Percentiles rank a stretch among this genome's conserved stretches.
Evolutionary conservation across 2,797 vertebrate species (phyloP).

Genomic region (Hydrocynus forskahlii): DNA sequence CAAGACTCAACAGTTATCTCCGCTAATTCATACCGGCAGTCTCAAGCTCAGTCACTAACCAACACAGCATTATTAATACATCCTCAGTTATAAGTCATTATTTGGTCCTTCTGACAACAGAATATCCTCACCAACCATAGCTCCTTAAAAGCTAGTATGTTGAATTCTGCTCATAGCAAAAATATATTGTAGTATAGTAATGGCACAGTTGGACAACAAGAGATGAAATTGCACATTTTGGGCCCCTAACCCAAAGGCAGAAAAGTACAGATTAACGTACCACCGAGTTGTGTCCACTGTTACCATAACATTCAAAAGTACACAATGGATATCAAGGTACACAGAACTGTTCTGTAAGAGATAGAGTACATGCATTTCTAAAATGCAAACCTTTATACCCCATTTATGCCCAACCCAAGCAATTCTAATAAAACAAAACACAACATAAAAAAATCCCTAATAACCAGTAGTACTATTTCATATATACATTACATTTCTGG

Average conservation of each 20-base stretch:
- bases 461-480: conserved; percentile 69
- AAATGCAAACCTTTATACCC: conserved; percentile 80
- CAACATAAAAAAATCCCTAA: conserved; percentile 68
- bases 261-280: conserved; percentile 56
- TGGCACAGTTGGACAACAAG: conserved; percentile 76
- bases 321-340: conserved; percentile 71
- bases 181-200: conserved; percentile 67
- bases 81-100: conserved; percentile 54
- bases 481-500: conserved; percentile 70
- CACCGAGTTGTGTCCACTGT: conserved; percentile 60
- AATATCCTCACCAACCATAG: conserved; percentile 68
- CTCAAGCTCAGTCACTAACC: conserved; percentile 57
- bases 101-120: conserved; percentile 77
- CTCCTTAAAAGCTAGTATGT: conserved; percentile 59
- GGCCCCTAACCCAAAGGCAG: conserved; percentile 58
- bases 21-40: conserved; percentile 52
- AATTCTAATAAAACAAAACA: conserved; percentile 61
- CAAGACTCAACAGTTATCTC: conserved; percentile 12
- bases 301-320: conserved; percentile 77
- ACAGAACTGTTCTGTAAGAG: conserved; percentile 80
- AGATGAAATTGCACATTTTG: conserved; percentile 60
- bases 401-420: conserved; percentile 65
- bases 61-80: conserved; percentile 65
- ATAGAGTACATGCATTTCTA: conserved; percentile 83
- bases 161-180: conserved; percentile 70